Percentiles rank a stretch among this genome's conserved stretches.
phyloP scores from a whole-genome alignment of 2,888 invertebrate species.

The Caenorhabditis macrosperma region DNA sequence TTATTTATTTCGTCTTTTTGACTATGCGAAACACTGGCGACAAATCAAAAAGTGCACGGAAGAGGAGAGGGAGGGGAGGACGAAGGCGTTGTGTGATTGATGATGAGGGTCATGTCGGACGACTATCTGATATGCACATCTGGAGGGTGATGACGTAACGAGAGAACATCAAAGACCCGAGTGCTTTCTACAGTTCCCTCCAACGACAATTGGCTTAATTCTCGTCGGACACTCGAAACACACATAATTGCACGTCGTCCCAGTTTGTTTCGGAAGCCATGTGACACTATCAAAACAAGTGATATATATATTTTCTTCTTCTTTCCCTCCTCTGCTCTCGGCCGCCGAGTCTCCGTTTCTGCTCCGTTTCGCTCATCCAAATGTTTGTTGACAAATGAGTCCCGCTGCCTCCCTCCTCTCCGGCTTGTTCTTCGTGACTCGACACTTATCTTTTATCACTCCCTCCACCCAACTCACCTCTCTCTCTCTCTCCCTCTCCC shows the following conservation, averaged over 20 bases:
- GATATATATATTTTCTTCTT: constrained; percentile 5
- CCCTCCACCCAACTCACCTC: neutral
- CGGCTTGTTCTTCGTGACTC: constrained; percentile 40
- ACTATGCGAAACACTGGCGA: constrained; percentile 4
- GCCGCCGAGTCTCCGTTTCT: neutral
- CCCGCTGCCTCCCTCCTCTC: constrained; percentile 4
- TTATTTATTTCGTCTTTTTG: constrained; percentile 12
- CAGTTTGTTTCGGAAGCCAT: too few relatives aligned
- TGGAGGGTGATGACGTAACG: neutral
- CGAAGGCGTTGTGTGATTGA: neutral
- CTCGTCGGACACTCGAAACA: too few relatives aligned
- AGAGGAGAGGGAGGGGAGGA: neutral
- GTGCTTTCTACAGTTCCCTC: too few relatives aligned
- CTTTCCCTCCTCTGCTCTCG: neutral
- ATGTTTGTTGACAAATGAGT: constrained; percentile 35
- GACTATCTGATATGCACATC: neutral
- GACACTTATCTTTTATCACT: constrained; percentile 42
- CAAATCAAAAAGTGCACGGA: constrained; percentile 21
- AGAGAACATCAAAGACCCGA: neutral
- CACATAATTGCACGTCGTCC: too few relatives aligned
- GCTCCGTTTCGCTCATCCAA: neutral
- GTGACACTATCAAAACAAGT: neutral
- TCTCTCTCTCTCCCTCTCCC: constrained; percentile 21
- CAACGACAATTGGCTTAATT: too few relatives aligned
- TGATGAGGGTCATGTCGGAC: neutral